phyloP scores from a whole-genome alignment of 2,797 vertebrate species.

The Xyrichtys novacula region DNA sequence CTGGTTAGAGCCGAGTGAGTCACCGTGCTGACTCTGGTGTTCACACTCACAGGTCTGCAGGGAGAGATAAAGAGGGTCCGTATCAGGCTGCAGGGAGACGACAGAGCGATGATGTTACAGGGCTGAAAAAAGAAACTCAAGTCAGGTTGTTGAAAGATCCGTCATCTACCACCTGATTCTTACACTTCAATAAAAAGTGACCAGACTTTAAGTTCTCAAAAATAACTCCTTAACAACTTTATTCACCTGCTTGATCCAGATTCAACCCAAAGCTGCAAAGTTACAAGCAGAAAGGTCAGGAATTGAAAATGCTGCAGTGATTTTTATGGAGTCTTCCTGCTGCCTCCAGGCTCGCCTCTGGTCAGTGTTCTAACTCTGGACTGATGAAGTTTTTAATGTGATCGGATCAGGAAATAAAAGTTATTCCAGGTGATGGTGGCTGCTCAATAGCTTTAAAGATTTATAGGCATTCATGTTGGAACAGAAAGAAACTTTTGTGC shows the following conservation, averaged over 20 bases:
- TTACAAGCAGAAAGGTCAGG: neutral
- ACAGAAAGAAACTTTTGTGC: too few relatives aligned
- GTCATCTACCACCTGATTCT: too few relatives aligned
- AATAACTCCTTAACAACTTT: too few relatives aligned
- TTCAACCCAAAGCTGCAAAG: neutral
- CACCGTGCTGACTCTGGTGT: slow-evolving; percentile 19
- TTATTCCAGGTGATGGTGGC: neutral
- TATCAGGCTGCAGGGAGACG: slow-evolving; percentile 33
- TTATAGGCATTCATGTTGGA: neutral
- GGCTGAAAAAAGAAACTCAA: slow-evolving; percentile 22
- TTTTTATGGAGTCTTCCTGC: slow-evolving; percentile 21
- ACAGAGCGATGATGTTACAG: slow-evolving; percentile 27
- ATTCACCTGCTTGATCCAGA: too few relatives aligned
- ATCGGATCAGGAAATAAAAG: neutral
- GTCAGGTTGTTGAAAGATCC: too few relatives aligned
- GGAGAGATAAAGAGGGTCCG: slow-evolving; percentile 42
- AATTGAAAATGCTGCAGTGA: slow-evolving; percentile 14
- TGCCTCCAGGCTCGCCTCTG: neutral
- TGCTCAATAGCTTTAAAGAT: neutral
- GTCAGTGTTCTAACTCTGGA: neutral
- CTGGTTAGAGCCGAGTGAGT: slow-evolving; percentile 14
- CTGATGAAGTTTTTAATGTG: neutral
- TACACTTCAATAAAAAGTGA: too few relatives aligned
- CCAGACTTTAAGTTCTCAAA: too few relatives aligned
- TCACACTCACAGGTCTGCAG: slow-evolving; percentile 48